Conservation (phyloP, 30 jellyfish, hydroid and myxozoan species). For the Hydractinia echinata region DNA sequence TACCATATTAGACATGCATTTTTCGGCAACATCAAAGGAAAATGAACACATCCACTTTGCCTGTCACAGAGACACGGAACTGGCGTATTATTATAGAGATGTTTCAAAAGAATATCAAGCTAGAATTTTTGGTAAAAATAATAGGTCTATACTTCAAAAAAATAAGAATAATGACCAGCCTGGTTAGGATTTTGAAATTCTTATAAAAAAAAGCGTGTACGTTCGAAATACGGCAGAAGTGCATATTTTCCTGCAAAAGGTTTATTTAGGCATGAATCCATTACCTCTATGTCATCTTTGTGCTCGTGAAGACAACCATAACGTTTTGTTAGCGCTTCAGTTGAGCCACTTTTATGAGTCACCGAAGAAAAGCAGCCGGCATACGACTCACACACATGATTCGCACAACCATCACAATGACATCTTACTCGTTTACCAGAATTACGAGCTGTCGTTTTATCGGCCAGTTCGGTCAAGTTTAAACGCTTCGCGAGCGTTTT, state of each 20-base stretch:
- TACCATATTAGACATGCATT: too few relatives aligned
- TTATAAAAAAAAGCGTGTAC: too few relatives aligned
- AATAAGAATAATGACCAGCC: too few relatives aligned
- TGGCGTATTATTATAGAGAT: too few relatives aligned
- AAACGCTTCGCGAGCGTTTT: not conserved
- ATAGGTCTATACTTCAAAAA: not conserved
- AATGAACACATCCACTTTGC: too few relatives aligned
- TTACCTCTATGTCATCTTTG: not conserved
- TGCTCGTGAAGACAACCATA: conserved; percentile 4
- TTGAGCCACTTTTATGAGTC: not conserved
- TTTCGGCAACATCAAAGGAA: too few relatives aligned
- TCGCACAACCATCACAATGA: not conserved
- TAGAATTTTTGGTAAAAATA: too few relatives aligned
- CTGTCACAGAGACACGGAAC: too few relatives aligned
- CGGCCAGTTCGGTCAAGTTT: not conserved
- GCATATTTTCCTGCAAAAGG: too few relatives aligned
- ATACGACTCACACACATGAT: not conserved
- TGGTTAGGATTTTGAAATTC: too few relatives aligned
- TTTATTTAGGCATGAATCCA: not conserved
- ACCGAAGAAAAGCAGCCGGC: not conserved
- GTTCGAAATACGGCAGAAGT: too few relatives aligned
- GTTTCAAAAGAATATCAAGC: too few relatives aligned
- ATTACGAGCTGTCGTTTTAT: not conserved
- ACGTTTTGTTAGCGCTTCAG: not conserved
- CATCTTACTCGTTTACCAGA: not conserved